Base-by-base conservation (phyloP, 2,888 invertebrate species). In the Gymnosoma rotundatum region DNA sequence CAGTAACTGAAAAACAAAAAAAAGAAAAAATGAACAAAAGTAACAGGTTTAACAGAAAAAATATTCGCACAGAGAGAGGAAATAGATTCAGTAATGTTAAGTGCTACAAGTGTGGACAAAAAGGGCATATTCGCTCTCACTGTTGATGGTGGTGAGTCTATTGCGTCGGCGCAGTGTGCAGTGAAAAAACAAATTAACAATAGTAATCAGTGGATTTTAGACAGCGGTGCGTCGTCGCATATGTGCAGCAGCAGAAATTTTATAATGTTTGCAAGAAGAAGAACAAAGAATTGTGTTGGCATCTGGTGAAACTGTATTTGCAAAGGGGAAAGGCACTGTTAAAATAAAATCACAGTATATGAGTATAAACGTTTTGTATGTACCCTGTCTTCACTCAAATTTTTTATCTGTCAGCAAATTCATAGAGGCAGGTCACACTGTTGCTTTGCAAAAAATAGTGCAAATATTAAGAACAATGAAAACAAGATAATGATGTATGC, bases 101-200 rank as follows among this genome's bases (percentile, higher is more conserved):
- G 38, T 82, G 86, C 52, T 83, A 70, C 18, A 75, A 67, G n/a
- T 86, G 86, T 74, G 83, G 83, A 36, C 78, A 78, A 61, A 83
- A 58, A 32, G 83, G 86, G 12, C 86, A 86, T 36, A 78, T 82
- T 58, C 75, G 82, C 12, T 81, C 83, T 18, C 48, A 82, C 3
- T 83, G 86, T 12, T 18, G 61, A n/a, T 52, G 56, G 10, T 45
- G 66, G 74, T 48, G 25, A 70, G 45, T 64, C 74, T 20, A 42
- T 78, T 36, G 75, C 79, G 21, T 36, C 61, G 18, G 69, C 61
- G 54, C 20, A 80, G 4, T 20, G 21, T 20, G 67, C 66, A 36
- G 60, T 50, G 4, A 38, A 60, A 5, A 63, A 2, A 42, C 36
- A 60, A 9, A 58, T 16, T 83, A 73, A n/a, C n/a, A n/a, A n/a